phyloP scores from a whole-genome alignment of 1,140 invertebrate genomes.

The Hylaeus anthracinus region DNA sequence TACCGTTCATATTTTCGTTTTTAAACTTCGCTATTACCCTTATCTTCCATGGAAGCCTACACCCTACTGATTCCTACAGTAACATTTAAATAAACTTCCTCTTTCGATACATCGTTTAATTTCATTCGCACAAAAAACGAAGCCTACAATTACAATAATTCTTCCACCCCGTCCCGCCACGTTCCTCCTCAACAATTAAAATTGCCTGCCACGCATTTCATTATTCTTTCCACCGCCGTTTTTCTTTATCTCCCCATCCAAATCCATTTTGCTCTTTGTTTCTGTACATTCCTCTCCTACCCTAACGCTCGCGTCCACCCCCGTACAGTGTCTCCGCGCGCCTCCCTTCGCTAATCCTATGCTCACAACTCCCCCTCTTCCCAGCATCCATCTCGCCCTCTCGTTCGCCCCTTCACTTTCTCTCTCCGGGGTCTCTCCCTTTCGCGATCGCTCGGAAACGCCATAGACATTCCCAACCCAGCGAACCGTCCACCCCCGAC shows the following conservation, averaged over 20 bases:
- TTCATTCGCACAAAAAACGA: too few relatives aligned
- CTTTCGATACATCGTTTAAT: too few relatives aligned
- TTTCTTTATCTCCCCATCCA: background rate
- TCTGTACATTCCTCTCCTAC: background rate
- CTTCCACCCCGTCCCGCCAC: too few relatives aligned
- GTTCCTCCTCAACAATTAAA: background rate
- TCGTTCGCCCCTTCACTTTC: background rate
- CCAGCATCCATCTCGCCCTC: background rate
- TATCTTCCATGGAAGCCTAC: too few relatives aligned
- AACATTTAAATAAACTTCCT: too few relatives aligned
- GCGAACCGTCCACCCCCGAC: background rate
- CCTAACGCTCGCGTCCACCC: background rate
- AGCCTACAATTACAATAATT: too few relatives aligned
- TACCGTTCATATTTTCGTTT: too few relatives aligned
- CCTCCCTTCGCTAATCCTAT: background rate
- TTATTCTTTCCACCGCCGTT: background rate
- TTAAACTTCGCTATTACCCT: too few relatives aligned
- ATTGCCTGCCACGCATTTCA: background rate
- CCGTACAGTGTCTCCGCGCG: background rate
- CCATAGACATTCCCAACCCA: conserved; percentile 11
- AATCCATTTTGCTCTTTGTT: conserved; percentile 1
- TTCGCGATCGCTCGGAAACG: conserved; percentile 9
- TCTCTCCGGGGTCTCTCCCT: background rate
- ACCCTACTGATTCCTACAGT: too few relatives aligned
- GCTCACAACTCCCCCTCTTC: background rate